Percentiles rank a stretch among this genome's conserved stretches.
Evolutionary conservation across 2,888 invertebrate genomes (phyloP).

Genomic region (Cataglyphis albicans): DNA sequence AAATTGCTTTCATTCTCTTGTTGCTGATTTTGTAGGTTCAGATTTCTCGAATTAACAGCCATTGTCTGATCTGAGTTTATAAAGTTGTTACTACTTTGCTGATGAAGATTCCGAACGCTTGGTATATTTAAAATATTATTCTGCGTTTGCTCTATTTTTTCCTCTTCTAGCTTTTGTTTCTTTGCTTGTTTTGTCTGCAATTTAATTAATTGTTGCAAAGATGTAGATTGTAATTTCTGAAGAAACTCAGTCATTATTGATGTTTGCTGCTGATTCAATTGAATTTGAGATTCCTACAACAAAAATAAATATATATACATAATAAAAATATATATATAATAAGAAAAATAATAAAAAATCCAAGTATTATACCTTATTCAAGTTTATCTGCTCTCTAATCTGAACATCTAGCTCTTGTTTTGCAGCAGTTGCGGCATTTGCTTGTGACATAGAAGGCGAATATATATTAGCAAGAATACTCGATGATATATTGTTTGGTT

Average conservation of each 20-base stretch:
- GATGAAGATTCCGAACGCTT: constrained; percentile 80
- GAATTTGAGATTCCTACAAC: constrained; percentile 76
- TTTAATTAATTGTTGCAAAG: constrained; percentile 84
- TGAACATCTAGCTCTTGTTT: constrained; percentile 75
- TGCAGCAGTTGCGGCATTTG: constrained; percentile 62
- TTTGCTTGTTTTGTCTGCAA: constrained; percentile 82
- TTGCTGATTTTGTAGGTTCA: constrained; percentile 80
- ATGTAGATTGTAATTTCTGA: constrained; percentile 84
- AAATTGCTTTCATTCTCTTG: constrained; percentile 71
- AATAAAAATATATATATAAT: neutral
- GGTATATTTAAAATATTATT: constrained; percentile 85
- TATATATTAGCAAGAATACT: constrained; percentile 82
- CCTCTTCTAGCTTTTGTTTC: constrained; percentile 79
- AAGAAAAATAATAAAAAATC: neutral
- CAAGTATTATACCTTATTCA: constrained; percentile 68
- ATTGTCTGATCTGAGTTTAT: constrained; percentile 80
- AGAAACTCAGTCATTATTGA: constrained; percentile 83
- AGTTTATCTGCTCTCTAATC: constrained; percentile 69
- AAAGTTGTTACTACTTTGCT: constrained; percentile 79
- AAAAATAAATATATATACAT: constrained; percentile 22
- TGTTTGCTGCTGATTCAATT: constrained; percentile 82
- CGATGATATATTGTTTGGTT: constrained; percentile 80
- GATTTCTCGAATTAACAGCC: constrained; percentile 81
- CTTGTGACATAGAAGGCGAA: constrained; percentile 77
- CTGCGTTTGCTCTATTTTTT: constrained; percentile 79